phyloP scores from a whole-genome alignment of 2,113 vertebrate genomes.

The Caloenas nicobarica region DNA sequence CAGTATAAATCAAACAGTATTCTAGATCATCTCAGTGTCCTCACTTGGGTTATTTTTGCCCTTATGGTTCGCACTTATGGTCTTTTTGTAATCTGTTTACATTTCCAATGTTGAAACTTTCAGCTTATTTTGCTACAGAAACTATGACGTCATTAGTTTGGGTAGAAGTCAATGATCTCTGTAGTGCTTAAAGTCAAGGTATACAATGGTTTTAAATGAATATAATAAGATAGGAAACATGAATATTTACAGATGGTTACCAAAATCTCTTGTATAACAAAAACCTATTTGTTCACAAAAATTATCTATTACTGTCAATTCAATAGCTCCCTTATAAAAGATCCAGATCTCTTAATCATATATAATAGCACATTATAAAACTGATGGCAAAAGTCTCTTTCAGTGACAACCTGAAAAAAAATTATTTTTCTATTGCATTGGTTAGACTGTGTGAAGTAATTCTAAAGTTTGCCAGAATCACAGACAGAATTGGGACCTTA shows the following conservation, averaged over 20 bases:
- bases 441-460: not conserved
- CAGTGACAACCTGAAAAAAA: not conserved
- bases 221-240: not conserved
- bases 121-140: not conserved
- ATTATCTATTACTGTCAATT: not conserved
- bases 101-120: not conserved
- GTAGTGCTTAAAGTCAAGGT: not conserved
- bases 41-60: not conserved
- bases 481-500: not conserved
- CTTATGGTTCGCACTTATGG: not conserved
- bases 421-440: fast-evolving
- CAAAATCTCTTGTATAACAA: not conserved
- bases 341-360: not conserved
- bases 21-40: not conserved
- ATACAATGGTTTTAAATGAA: not conserved
- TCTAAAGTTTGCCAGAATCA: not conserved
- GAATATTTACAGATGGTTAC: not conserved
- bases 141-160: not conserved
- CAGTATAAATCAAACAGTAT: not conserved
- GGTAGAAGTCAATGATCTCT: not conserved
- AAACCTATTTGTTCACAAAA: not conserved
- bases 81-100: not conserved
- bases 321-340: not conserved
- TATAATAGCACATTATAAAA: not conserved
- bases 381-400: not conserved